These are phyloP conservation scores for Sinotaia quadrata DNA, from an alignment of 2,888 invertebrate species.

Conservation along the genomic window DNA sequence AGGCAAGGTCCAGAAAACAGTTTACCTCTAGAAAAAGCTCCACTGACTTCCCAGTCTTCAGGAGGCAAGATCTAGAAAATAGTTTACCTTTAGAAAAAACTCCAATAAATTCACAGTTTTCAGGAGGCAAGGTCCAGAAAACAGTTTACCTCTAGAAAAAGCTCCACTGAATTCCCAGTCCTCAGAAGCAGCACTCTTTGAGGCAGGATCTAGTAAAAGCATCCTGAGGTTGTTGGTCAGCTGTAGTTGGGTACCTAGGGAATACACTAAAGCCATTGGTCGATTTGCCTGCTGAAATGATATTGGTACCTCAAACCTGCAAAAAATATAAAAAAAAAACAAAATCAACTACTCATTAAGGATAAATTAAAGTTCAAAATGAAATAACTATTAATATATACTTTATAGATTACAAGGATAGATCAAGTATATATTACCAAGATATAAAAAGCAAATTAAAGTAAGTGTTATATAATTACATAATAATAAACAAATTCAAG, in stretches of 20 bases:
- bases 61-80: slow-evolving; percentile 22
- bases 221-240: slow-evolving; percentile 68
- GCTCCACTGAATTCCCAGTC: slow-evolving; percentile 66
- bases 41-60: slow-evolving; percentile 66
- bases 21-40: slow-evolving; percentile 64
- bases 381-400: too few relatives aligned
- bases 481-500: too few relatives aligned
- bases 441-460: too few relatives aligned
- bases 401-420: too few relatives aligned
- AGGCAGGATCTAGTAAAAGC: slow-evolving; percentile 64
- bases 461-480: too few relatives aligned
- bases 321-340: too few relatives aligned
- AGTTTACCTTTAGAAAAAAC: slow-evolving; percentile 59
- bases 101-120: slow-evolving; percentile 66
- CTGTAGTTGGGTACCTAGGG: slow-evolving; percentile 72
- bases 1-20: too few relatives aligned
- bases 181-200: slow-evolving; percentile 44
- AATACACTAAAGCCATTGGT: slow-evolving; percentile 72
- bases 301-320: slow-evolving; percentile 70
- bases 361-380: too few relatives aligned
- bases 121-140: slow-evolving; percentile 35
- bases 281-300: slow-evolving; percentile 72
- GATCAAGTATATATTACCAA: too few relatives aligned
- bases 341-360: too few relatives aligned
- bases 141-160: slow-evolving; percentile 57